These are phyloP conservation scores for Ligdia adustata DNA, from an alignment of 2,888 invertebrate species.

Conservation along the genomic window DNA sequence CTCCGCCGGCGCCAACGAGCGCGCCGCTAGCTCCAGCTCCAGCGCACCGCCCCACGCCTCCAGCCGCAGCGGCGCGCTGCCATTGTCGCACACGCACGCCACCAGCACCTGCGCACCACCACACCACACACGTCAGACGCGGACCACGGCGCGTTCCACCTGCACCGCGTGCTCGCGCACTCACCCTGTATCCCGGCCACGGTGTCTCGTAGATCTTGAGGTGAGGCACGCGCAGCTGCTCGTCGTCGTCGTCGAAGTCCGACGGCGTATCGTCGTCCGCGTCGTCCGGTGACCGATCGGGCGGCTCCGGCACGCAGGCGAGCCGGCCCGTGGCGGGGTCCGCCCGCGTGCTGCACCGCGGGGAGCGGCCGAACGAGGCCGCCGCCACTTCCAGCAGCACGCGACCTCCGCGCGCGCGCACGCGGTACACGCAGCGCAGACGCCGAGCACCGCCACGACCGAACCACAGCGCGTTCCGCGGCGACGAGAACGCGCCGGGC, in stretches of 20 bases:
- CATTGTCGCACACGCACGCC: slow-evolving; percentile 92
- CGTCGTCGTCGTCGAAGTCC: slow-evolving; percentile 56
- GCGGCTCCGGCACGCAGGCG: slow-evolving; percentile 54
- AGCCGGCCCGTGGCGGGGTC: slow-evolving; percentile 89
- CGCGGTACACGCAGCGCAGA: slow-evolving; percentile 90
- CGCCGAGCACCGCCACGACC: slow-evolving; percentile 92
- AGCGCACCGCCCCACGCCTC: slow-evolving; percentile 76
- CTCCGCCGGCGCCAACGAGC: slow-evolving; percentile 89
- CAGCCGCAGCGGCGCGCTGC: slow-evolving; percentile 60
- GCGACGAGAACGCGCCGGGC: slow-evolving; percentile 86
- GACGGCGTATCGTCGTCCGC: slow-evolving; percentile 37
- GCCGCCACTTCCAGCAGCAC: slow-evolving; percentile 87
- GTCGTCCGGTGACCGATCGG: slow-evolving; percentile 43
- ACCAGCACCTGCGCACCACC: slow-evolving; percentile 83
- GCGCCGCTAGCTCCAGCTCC: slow-evolving; percentile 90
- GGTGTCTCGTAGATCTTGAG: slow-evolving; percentile 87
- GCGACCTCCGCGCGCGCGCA: slow-evolving; percentile 87
- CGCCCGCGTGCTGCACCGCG: slow-evolving; percentile 87
- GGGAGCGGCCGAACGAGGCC: slow-evolving; percentile 86
- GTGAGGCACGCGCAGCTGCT: slow-evolving; percentile 76
- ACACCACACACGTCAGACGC: too few relatives aligned
- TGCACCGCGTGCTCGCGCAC: slow-evolving; percentile 26
- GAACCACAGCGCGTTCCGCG: slow-evolving; percentile 92
- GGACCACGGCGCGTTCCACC: too few relatives aligned
- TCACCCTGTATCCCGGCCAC: slow-evolving; percentile 86